Conservation (phyloP, 2,797 vertebrate genomes). For the Esox masquinongy region DNA sequence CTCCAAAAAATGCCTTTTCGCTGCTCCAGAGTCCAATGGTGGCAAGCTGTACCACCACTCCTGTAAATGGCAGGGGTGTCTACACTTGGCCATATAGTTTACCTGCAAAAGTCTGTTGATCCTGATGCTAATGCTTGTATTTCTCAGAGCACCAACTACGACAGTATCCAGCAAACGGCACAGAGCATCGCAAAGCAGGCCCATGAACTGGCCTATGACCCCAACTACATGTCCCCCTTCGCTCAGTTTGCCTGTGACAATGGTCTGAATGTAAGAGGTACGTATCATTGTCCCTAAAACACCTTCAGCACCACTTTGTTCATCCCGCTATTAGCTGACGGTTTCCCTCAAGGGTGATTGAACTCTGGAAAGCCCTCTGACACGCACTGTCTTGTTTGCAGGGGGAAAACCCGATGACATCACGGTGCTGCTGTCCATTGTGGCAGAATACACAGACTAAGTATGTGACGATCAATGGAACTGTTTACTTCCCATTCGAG, state of each 20-base stretch:
- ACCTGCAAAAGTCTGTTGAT: background rate
- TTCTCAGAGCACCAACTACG: constrained; percentile 90
- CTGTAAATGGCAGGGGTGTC: too few relatives aligned
- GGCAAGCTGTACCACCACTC: too few relatives aligned
- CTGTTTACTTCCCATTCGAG: constrained; percentile 15
- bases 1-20: too few relatives aligned
- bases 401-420: constrained; percentile 99
- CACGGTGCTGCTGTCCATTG: constrained; percentile 97
- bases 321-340: background rate
- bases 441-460: constrained; percentile 97
- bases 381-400: constrained; percentile 50
- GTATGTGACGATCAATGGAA: background rate
- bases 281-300: constrained; percentile 37
- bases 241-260: constrained; percentile 99
- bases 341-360: too few relatives aligned
- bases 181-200: constrained; percentile 97
- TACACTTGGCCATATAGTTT: too few relatives aligned
- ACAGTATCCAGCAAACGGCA: constrained; percentile 95
- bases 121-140: constrained; percentile 9
- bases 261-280: constrained; percentile 96
- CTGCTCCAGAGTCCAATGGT: too few relatives aligned
- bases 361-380: background rate
- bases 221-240: constrained; percentile 99
- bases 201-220: constrained; percentile 95
- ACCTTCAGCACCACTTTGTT: background rate